These are phyloP conservation scores for Tolmerus cingulatus DNA, from an alignment of 2,888 invertebrate species.

Conservation along the genomic window DNA sequence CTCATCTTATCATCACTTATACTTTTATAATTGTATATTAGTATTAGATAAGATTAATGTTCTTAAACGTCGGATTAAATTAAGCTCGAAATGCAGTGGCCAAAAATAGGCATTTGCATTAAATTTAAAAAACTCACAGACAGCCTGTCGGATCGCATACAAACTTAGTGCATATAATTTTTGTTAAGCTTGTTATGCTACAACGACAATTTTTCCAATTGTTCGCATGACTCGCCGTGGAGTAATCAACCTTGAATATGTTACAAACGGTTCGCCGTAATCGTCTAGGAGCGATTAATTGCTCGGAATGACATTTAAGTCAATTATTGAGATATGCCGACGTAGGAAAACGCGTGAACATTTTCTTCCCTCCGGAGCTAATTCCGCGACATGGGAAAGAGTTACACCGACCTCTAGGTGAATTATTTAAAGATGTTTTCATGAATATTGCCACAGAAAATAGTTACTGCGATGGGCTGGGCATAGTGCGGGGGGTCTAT, in stretches of 20 bases:
- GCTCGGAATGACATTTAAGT: neutral
- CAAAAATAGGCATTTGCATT: neutral
- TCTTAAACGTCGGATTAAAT: neutral
- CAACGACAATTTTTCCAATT: neutral
- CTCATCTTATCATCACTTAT: neutral
- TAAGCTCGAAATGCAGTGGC: neutral
- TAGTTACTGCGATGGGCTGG: neutral
- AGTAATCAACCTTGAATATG: neutral
- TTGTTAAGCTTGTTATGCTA: neutral
- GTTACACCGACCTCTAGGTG: neutral
- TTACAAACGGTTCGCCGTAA: neutral
- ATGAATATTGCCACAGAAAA: neutral
- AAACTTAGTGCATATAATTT: neutral
- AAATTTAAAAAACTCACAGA: neutral
- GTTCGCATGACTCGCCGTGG: neutral
- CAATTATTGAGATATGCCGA: neutral
- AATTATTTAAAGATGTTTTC: neutral
- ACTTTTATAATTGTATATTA: neutral
- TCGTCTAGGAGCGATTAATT: neutral
- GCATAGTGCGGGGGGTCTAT: neutral
- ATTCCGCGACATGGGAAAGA: neutral
- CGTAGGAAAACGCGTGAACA: neutral
- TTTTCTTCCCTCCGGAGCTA: neutral
- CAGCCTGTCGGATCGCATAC: neutral
- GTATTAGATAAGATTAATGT: neutral